Evolutionary conservation across 1,140 invertebrate genomes (phyloP), one percentile per base, ranked within the genome.

Genomic region (Oscheius sp.): DNA sequence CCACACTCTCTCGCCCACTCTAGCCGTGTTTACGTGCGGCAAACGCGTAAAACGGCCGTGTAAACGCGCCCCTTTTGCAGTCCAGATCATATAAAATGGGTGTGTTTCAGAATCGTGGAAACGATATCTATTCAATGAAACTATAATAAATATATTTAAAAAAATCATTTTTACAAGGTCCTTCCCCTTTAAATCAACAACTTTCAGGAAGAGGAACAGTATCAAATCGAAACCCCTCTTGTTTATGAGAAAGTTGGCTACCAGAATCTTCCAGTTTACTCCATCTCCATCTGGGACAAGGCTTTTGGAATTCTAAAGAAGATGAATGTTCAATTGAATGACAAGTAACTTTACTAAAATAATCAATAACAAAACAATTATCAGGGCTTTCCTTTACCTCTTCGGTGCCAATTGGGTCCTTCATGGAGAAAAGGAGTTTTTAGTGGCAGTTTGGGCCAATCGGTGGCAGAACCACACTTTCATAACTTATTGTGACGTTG

Each of bases 391-490:
- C 42, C 73, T 77, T 32, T 76, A 82, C 66, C 32, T 84, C n/a
- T 79, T 81, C 29, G 71, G 62, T 4, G 79, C 78, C 4, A 69
- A 52, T n/a, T 83, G 78, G 79, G 36, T 84, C 18, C 49, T 59
- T 34, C 55, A 77, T 3, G 68, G 80, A 61, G 75, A 63, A 4
- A 46, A 75, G 18, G 75, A 80, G 26, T 42, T 75, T 28, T 63
- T 83, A 15, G 62, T 79, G 10, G 79, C 77, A 7, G 77, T 82
- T 2, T 83, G 80, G 77, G 68, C 83, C 3, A 83, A 83, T 70
- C 76, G 82, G 13, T 83, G 68, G 38, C 76, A 78, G 42, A 78
- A 78, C 58, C 62, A 63, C n/a, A 61, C 64, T 1, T 71, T 64
- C 4, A 35, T 78, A 23, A 78, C 75, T 0, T 52, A 73, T 32